phyloP scores from a whole-genome alignment of 2,113 vertebrate species.

The Oncorhynchus keta region DNA sequence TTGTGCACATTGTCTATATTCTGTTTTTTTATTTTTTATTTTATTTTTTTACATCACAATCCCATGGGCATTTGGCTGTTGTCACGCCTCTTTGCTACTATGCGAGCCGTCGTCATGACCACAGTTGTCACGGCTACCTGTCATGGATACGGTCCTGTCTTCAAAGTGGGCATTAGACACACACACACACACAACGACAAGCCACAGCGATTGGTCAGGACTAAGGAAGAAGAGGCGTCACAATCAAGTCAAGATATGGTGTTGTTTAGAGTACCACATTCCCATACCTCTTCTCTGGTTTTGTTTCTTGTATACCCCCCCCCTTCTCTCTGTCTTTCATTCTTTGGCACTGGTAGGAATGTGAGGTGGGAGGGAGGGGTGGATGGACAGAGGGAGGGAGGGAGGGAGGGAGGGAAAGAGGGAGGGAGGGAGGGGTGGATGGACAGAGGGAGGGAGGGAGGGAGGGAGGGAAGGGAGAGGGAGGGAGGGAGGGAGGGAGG shows the following conservation, averaged over 20 bases:
- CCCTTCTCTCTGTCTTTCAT: conserved; percentile 19
- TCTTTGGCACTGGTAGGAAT: conserved; percentile 76
- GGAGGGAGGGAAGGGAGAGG: background rate
- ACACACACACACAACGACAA: conserved; percentile 26
- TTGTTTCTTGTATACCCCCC: conserved; percentile 6
- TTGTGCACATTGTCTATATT: conserved; percentile 14
- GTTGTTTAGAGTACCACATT: conserved; percentile 52
- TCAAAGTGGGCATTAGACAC: conserved; percentile 52
- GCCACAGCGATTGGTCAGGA: conserved; percentile 49
- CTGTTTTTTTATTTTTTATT: background rate
- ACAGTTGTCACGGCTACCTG: conserved; percentile 21
- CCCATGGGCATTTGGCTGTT: conserved; percentile 33
- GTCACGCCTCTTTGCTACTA: conserved; percentile 32
- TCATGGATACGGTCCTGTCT: conserved; percentile 22
- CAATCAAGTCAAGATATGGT: conserved; percentile 54
- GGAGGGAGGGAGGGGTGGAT: background rate
- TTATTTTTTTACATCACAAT: conserved; percentile 25
- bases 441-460: background rate
- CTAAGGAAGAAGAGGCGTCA: conserved; percentile 38
- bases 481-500: too few species aligned
- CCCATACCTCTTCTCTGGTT: conserved; percentile 26
- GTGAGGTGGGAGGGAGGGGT: conserved; percentile 46
- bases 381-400: conserved; percentile 1
- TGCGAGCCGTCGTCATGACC: background rate
- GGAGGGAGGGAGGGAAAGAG: background rate